Percentiles rank a stretch among this genome's conserved stretches.
These are phyloP conservation scores for Oryctolagus cuniculus DNA, from an alignment of 2,113 vertebrate species.

Conservation along the genomic window DNA sequence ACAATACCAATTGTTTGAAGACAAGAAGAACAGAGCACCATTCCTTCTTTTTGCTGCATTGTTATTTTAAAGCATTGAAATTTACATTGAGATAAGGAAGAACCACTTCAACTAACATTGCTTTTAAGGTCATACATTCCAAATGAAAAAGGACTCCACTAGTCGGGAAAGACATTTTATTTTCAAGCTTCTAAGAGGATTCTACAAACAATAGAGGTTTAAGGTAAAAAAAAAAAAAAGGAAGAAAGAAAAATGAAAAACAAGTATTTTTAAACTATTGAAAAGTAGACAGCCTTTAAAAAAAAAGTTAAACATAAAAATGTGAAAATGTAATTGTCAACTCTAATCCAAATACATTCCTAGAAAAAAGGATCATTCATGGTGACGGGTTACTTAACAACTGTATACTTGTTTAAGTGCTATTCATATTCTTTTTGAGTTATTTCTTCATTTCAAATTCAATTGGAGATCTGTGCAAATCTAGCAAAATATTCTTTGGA, in stretches of 20 bases:
- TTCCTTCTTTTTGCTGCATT: not conserved
- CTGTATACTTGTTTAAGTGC: conserved; percentile 72
- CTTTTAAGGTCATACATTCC: conserved; percentile 68
- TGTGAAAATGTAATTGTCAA: conserved; percentile 84
- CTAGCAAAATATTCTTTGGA: conserved; percentile 91
- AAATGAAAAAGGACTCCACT: conserved; percentile 88
- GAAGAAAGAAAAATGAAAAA: conserved; percentile 53
- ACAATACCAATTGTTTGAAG: not conserved
- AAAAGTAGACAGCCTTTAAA: conserved; percentile 85
- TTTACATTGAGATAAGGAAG: conserved; percentile 37
- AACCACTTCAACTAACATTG: conserved; percentile 49
- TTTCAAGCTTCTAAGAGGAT: conserved; percentile 86
- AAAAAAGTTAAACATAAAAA: conserved; percentile 84
- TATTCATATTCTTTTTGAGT: conserved; percentile 69
- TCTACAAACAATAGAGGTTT: conserved; percentile 88
- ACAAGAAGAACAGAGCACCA: not conserved
- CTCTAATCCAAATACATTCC: conserved; percentile 84
- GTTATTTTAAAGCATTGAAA: not conserved
- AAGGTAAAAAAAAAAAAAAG: conserved; percentile 75
- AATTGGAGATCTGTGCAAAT: conserved; percentile 88
- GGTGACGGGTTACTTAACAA: conserved; percentile 72
- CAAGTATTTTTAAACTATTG: conserved; percentile 86
- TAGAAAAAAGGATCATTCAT: conserved; percentile 76
- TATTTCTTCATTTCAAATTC: conserved; percentile 83
- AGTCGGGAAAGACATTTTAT: conserved; percentile 89